phyloP scores from a whole-genome alignment of 2,797 vertebrate species.

The Mormyrops attenuatus region DNA sequence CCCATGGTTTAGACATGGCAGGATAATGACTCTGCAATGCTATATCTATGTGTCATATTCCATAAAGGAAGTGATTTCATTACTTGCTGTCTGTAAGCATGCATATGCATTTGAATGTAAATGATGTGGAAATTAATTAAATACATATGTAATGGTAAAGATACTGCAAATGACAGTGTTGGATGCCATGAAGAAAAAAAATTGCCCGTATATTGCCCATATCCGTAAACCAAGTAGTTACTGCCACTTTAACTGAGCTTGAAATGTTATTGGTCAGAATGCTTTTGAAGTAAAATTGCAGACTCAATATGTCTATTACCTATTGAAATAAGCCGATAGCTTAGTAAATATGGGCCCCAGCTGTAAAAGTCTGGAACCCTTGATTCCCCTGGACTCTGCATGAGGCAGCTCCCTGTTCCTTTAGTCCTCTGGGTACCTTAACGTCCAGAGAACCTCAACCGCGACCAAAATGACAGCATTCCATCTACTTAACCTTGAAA shows the following conservation, averaged over 20 bases:
- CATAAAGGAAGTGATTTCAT: constrained; percentile 1
- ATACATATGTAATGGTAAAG: neutral
- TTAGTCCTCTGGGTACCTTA: neutral
- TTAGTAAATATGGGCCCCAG: constrained; percentile 5
- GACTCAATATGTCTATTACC: neutral
- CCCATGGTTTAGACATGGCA: neutral
- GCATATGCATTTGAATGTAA: neutral
- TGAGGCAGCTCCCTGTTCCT: neutral
- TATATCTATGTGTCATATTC: neutral
- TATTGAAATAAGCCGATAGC: neutral
- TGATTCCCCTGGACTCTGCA: neutral
- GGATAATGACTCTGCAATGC: neutral
- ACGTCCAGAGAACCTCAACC: neutral
- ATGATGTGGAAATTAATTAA: neutral
- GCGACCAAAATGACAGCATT: neutral
- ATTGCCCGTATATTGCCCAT: neutral
- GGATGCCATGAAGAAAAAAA: neutral
- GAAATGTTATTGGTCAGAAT: neutral
- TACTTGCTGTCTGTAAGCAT: constrained; percentile 5
- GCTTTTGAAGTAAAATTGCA: neutral
- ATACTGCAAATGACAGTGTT: neutral
- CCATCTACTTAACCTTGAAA: neutral
- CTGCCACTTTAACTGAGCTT: neutral
- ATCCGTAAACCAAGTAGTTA: neutral
- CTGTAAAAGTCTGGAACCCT: neutral